Base-by-base conservation (phyloP, 2,888 invertebrate species). In the Boloria euphrosyne region DNA sequence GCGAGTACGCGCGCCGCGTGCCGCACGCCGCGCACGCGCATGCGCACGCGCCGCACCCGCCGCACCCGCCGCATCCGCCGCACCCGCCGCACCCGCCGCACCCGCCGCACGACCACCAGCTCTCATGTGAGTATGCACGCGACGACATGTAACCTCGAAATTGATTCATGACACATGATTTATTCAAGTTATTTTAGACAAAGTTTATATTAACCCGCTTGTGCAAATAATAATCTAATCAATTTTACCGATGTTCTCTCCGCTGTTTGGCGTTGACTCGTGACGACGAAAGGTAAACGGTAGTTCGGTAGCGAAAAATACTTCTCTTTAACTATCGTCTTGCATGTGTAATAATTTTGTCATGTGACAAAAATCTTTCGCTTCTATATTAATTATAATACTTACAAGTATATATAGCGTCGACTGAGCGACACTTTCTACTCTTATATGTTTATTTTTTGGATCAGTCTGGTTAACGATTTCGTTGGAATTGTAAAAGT, bases 1-100 rank as follows among this genome's bases (percentile, higher is more conserved):
- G 82, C 76, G 88, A 89, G 80, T 89, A 83, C 85, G 85, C 81
- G 82, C 89, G 88, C 76, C 85, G 86, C 78, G 74, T 79, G 72
- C 79, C 80, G 76, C 88, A 80, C 77, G 76, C 76, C 71, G 71
- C 78, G 60, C 83, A 78, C 79, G 71, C 74, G 63, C 76, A 78
- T 63, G 60, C 74, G 57, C 75, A 71, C 60, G 66, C 74, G 72
- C 68, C 72, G 57, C 74, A 73, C 50, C 52, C 74, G 67, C 70
- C 76, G 54, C 76, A 71, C 27, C 67, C 73, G 67, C 71, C 73
- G 65, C 75, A 74, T 71, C 70, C 77, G 75, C 75, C 77, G 57
- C 82, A 77, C 76, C 73, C 77, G 71, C 62, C 82, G 69, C 83
- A 81, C 71, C 69, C 78, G 73, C 71, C 74, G 31, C 31, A 38